Evolutionary conservation across 2,888 invertebrate genomes (phyloP).

Genomic region (Noctua comes): DNA sequence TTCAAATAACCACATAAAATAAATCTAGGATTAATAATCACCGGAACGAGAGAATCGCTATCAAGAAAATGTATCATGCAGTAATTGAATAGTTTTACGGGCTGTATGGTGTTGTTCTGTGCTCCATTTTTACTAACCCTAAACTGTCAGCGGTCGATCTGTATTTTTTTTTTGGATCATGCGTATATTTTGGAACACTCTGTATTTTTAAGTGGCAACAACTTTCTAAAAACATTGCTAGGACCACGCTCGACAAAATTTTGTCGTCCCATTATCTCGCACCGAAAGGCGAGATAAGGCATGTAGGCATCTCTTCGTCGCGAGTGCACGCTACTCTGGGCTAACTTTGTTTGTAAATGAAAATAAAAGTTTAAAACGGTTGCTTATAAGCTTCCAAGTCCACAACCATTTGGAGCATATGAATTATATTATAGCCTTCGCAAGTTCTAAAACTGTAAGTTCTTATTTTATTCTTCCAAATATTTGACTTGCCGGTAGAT

Average conservation of each 20-base stretch:
- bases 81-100: neutral
- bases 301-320: slow-evolving; percentile 20
- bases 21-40: no score
- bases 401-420: no score
- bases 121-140: neutral
- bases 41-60: neutral
- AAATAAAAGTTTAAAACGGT: slow-evolving; percentile 5
- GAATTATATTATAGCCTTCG: no score
- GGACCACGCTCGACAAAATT: neutral
- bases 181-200: neutral
- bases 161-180: neutral
- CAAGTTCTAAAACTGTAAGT: no score
- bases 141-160: neutral
- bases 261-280: slow-evolving; percentile 15
- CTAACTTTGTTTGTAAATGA: slow-evolving; percentile 6
- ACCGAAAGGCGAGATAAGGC: slow-evolving; percentile 30
- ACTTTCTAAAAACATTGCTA: neutral
- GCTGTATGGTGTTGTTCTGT: neutral
- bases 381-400: neutral
- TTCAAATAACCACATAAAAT: neutral
- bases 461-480: no score
- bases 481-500: no score
- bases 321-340: neutral
- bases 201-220: neutral
- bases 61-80: neutral